A percentile compares a stretch with the other conserved stretches of the same genome.
Conservation (phyloP, 30 jellyfish, hydroid and myxozoan species). For the Morbakka virulenta region DNA sequence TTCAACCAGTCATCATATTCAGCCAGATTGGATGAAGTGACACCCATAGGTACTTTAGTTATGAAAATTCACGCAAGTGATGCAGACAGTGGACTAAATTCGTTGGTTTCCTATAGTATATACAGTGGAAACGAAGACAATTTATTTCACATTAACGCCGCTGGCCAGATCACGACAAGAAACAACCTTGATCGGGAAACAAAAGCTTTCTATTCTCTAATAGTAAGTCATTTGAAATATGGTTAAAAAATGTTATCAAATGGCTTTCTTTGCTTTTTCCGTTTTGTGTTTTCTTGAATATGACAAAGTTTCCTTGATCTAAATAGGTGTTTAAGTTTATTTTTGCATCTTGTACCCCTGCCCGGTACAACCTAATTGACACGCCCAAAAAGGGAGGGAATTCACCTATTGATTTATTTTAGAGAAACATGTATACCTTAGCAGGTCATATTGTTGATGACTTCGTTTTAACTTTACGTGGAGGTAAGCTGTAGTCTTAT, state of each 20-base stretch:
- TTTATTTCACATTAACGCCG: conserved; percentile 33
- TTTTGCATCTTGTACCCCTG: too few relatives aligned
- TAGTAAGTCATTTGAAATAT: not conserved
- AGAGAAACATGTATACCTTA: too few relatives aligned
- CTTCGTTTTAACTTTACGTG: too few relatives aligned
- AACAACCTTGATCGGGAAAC: conserved; percentile 47
- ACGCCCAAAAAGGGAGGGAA: too few relatives aligned
- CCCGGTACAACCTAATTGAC: too few relatives aligned
- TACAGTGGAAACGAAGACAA: conserved; percentile 23
- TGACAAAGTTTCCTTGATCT: too few relatives aligned
- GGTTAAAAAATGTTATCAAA: not conserved
- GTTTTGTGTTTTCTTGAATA: not conserved
- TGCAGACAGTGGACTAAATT: conserved; percentile 18
- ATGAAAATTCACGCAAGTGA: conserved; percentile 37
- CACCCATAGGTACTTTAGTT: conserved; percentile 54
- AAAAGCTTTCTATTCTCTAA: not conserved
- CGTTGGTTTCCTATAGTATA: conserved; percentile 27
- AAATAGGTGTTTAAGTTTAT: too few relatives aligned
- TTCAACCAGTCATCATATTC: conserved; percentile 34
- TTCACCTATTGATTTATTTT: too few relatives aligned
- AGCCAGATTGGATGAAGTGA: conserved; percentile 25
- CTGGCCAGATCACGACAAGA: conserved; percentile 47
- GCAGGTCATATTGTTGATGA: too few relatives aligned
- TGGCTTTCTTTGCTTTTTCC: not conserved
- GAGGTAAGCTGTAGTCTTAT: too few relatives aligned